Conservation (phyloP, 2,113 vertebrate species). For the Acanthochromis polyacanthus region DNA sequence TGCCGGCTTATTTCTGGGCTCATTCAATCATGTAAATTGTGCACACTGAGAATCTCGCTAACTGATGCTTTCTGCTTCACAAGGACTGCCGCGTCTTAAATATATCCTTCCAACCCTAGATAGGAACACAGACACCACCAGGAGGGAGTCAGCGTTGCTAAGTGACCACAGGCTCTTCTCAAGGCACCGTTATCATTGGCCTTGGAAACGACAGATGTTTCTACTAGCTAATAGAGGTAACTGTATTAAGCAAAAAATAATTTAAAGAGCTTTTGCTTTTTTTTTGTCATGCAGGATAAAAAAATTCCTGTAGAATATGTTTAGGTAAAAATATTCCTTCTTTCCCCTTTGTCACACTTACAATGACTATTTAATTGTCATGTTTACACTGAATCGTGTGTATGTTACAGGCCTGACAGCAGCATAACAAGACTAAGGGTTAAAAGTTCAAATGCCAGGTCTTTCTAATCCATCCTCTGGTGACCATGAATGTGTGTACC, state of each 20-base stretch:
- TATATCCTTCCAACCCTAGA: conserved; percentile 35
- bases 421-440: too few species aligned
- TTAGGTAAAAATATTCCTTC: too few species aligned
- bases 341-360: too few species aligned
- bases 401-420: too few species aligned
- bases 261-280: too few species aligned
- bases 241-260: not conserved
- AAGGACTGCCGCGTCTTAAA: conserved; percentile 45
- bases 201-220: conserved; percentile 1
- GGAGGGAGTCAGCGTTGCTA: conserved; percentile 50
- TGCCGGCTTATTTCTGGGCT: conserved; percentile 31
- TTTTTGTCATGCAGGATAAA: too few species aligned
- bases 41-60: conserved; percentile 1
- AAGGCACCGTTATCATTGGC: conserved; percentile 1
- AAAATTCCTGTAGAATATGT: too few species aligned
- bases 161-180: conserved; percentile 48
- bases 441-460: too few species aligned
- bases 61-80: conserved; percentile 22
- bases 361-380: too few species aligned
- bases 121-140: conserved; percentile 49
- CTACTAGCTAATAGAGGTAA: not conserved
- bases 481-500: too few species aligned
- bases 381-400: too few species aligned
- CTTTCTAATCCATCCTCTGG: too few species aligned
- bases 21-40: conserved; percentile 28